A percentile compares a stretch with the other conserved stretches of the same genome.
Evolutionary conservation across 2,797 vertebrate species (phyloP).

Genomic region (Muscicapa comitata): DNA sequence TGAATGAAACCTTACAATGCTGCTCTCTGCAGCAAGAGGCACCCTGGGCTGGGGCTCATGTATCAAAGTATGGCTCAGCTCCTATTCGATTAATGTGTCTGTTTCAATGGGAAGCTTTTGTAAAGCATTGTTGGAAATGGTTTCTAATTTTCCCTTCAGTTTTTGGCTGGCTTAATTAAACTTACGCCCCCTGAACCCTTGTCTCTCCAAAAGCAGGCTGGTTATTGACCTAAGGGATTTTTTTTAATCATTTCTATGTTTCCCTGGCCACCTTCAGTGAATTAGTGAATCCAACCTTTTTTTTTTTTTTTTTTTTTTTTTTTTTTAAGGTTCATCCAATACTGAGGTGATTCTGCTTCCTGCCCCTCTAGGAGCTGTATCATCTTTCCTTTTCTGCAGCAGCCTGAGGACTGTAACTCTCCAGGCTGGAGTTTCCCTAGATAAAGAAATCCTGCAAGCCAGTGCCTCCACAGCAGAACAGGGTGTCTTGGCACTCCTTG

Average conservation of each 20-base stretch:
- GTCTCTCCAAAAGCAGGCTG: neutral
- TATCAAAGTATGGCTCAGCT: slow-evolving; percentile 42
- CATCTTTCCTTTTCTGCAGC: neutral
- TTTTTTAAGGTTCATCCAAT: neutral
- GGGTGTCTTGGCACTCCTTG: rapidly evolving
- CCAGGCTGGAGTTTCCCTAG: neutral
- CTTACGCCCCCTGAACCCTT: neutral
- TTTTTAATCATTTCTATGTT: slow-evolving; percentile 15
- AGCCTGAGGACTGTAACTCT: neutral
- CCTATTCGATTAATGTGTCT: slow-evolving; percentile 50
- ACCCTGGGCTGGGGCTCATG: slow-evolving; percentile 27
- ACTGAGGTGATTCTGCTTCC: neutral
- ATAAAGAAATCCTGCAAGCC: neutral
- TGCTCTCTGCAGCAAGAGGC: slow-evolving; percentile 21
- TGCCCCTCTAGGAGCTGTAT: neutral
- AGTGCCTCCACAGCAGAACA: neutral
- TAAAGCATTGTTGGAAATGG: slow-evolving; percentile 37
- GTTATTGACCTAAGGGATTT: slow-evolving; percentile 41
- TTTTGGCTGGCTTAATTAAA: slow-evolving; percentile 62
- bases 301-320: neutral
- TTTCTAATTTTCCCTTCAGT: slow-evolving; percentile 51
- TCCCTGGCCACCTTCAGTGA: neutral
- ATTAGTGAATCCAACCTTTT: neutral
- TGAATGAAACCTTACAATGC: slow-evolving; percentile 36
- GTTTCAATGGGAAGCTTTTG: slow-evolving; percentile 31